Percentiles rank a stretch among this genome's conserved stretches.
phyloP scores from a whole-genome alignment of 2,113 vertebrate genomes.

The Lepus americanus region DNA sequence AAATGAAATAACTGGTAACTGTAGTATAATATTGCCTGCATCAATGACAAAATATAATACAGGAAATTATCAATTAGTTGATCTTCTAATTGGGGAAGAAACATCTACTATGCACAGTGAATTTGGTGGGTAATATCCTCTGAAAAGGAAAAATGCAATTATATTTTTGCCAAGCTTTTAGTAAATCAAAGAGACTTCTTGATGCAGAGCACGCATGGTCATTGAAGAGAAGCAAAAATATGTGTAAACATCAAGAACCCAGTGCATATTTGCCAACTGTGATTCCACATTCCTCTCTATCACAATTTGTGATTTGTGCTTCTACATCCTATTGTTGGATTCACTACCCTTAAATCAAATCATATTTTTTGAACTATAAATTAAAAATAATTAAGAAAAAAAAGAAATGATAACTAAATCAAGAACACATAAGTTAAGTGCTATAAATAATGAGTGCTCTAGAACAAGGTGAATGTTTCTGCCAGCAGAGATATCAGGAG shows the following conservation, averaged over 20 bases:
- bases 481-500: neutral
- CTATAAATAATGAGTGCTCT: neutral
- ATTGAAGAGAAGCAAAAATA: neutral
- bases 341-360: neutral
- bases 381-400: neutral
- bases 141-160: neutral
- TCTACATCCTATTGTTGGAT: neutral
- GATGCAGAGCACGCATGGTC: neutral
- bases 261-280: too few relatives aligned
- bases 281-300: neutral
- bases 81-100: neutral
- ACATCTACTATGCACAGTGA: neutral
- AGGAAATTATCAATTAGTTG: constrained; percentile 40
- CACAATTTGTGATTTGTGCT: neutral
- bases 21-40: neutral
- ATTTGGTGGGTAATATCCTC: neutral
- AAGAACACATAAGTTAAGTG: neutral
- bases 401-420: neutral
- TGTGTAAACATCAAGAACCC: fast-evolving
- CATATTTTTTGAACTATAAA: neutral
- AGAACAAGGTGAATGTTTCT: neutral
- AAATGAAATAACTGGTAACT: neutral
- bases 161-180: neutral
- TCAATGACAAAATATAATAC: neutral
- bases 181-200: neutral